phyloP scores from a whole-genome alignment of 2,888 invertebrate species.

The Hybos culiciformis region DNA sequence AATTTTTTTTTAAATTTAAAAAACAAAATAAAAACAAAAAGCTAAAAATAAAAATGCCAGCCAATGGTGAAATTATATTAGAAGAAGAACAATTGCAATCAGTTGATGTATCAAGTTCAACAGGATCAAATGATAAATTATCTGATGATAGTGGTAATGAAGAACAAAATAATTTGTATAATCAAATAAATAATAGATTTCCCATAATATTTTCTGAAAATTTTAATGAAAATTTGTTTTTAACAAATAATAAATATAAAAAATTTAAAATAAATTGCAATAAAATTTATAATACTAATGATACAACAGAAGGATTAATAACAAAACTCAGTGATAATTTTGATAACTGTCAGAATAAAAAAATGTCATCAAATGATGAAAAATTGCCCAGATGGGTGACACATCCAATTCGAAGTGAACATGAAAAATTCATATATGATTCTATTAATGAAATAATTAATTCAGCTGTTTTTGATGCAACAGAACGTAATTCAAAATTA shows the following conservation, averaged over 20 bases:
- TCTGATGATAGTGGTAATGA: neutral
- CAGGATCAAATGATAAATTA: neutral
- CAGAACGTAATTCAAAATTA: constrained; percentile 56
- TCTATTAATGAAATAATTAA: constrained; percentile 58
- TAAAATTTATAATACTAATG: neutral
- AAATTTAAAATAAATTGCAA: neutral
- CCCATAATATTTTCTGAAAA: constrained; percentile 7
- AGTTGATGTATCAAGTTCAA: constrained; percentile 11
- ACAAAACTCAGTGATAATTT: neutral
- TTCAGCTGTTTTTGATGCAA: constrained; percentile 61
- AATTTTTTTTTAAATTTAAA: constrained; percentile 27
- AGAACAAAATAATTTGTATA: neutral
- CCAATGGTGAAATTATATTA: constrained; percentile 19
- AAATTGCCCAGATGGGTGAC: constrained; percentile 39
- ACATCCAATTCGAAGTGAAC: constrained; percentile 45
- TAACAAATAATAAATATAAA: neutral
- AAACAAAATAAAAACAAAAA: constrained; percentile 3
- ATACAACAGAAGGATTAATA: neutral
- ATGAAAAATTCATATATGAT: constrained; percentile 58
- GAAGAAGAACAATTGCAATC: constrained; percentile 13
- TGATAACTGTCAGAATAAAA: constrained; percentile 1
- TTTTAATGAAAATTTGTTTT: constrained; percentile 10
- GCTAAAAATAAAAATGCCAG: constrained; percentile 23
- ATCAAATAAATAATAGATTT: constrained; percentile 2
- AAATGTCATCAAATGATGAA: neutral